Conservation (phyloP, 2,888 invertebrate genomes). For the Epirrita christyi region DNA sequence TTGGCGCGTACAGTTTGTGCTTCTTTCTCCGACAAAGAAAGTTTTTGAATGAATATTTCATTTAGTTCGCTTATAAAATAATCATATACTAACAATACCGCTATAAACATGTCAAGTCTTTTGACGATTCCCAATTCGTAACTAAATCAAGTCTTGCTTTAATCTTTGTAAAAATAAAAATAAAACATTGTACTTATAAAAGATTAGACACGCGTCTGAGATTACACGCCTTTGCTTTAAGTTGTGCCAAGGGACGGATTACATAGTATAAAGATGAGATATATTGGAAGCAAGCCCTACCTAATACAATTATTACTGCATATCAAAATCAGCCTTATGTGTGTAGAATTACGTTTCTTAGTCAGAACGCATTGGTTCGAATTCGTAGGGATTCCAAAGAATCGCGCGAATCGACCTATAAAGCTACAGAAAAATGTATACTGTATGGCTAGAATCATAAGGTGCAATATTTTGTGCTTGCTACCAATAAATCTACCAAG, state of each 20-base stretch:
- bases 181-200: constrained; percentile 44
- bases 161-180: constrained; percentile 30
- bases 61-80: not conserved
- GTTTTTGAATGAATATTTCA: constrained; percentile 1
- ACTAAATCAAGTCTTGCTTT: constrained; percentile 25
- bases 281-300: constrained; percentile 36
- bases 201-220: constrained; percentile 59
- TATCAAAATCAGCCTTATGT: not conserved
- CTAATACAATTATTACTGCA: not conserved
- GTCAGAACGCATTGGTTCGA: not conserved
- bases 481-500: constrained; percentile 12
- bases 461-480: constrained; percentile 10
- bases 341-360: no score
- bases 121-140: constrained; percentile 26
- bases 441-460: not conserved
- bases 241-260: constrained; percentile 76
- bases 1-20: constrained; percentile 1
- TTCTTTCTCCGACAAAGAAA: not conserved
- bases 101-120: constrained; percentile 14
- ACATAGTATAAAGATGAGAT: constrained; percentile 48
- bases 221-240: constrained; percentile 60
- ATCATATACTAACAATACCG: not conserved
- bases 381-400: not conserved
- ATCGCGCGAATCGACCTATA: not conserved
- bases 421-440: constrained; percentile 1